Evolutionary conservation across 2,797 vertebrate species (phyloP).

Genomic region (Ceyx erithaca): DNA sequence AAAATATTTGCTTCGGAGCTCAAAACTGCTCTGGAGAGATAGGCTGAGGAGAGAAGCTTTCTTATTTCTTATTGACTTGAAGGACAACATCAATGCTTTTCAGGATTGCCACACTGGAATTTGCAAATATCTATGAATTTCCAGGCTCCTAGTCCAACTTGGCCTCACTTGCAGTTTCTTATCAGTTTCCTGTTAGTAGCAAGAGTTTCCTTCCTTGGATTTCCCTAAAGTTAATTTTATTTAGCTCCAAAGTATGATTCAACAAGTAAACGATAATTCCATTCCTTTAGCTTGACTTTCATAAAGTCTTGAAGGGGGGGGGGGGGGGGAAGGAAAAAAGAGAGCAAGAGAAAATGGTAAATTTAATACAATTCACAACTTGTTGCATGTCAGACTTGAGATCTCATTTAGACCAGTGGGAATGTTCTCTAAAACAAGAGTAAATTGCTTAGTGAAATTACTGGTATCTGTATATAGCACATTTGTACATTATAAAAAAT

Average conservation of each 20-base stretch:
- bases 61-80: not conserved
- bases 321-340: not conserved
- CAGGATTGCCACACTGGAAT: conserved; percentile 17
- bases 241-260: not conserved
- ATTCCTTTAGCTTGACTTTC: not conserved
- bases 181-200: conserved; percentile 51
- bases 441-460: not conserved
- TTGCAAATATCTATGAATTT: conserved; percentile 38
- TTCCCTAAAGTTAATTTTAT: conserved; percentile 4
- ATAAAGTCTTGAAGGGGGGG: not conserved
- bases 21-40: conserved; percentile 5
- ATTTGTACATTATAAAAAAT: not conserved
- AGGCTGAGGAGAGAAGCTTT: conserved; percentile 15
- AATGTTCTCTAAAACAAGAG: not conserved
- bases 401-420: not conserved
- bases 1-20: not conserved
- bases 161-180: conserved; percentile 21
- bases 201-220: conserved; percentile 43
- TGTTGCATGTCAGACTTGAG: not conserved
- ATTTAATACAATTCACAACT: not conserved
- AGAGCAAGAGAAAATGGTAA: not conserved
- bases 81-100: conserved; percentile 21
- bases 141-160: conserved; percentile 31
- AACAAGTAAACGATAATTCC: not conserved
- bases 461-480: not conserved